phyloP scores from a whole-genome alignment of 2,797 vertebrate species.

The Sylvilagus floridanus region DNA sequence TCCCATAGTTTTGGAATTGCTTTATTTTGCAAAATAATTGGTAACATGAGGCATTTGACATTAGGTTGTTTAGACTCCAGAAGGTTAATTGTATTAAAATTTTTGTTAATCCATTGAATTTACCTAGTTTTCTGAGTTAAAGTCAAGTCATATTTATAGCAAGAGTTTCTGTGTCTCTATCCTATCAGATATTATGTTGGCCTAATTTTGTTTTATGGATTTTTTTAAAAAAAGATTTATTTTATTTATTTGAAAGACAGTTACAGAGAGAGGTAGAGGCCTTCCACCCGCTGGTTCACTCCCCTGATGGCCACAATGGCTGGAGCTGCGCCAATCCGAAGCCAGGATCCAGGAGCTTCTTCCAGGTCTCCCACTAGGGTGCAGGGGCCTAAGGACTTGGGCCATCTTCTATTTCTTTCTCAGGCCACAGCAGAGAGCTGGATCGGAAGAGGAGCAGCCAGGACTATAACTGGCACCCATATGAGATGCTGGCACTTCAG shows the following conservation, averaged over 20 bases:
- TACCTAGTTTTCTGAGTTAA: constrained; percentile 37
- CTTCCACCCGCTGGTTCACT: too few relatives aligned
- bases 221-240: too few relatives aligned
- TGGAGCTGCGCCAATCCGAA: too few relatives aligned
- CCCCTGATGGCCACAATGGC: too few relatives aligned
- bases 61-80: constrained; percentile 16
- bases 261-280: neutral
- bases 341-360: too few relatives aligned
- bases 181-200: neutral
- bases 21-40: constrained; percentile 50
- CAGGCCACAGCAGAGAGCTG: too few relatives aligned
- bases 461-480: too few relatives aligned
- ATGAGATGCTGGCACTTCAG: too few relatives aligned
- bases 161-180: constrained; percentile 39
- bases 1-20: neutral
- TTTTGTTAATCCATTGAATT: neutral
- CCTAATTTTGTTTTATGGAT: neutral
- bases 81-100: constrained; percentile 35
- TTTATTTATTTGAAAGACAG: constrained; percentile 29
- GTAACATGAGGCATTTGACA: neutral
- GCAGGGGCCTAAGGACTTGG: too few relatives aligned
- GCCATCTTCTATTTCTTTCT: too few relatives aligned
- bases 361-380: too few relatives aligned
- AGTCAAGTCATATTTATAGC: constrained; percentile 1
- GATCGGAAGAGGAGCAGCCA: too few relatives aligned